Evolutionary conservation across 2,113 vertebrate species (phyloP), one percentile per base, ranked within the genome.

Genomic region (Heterotis niloticus): DNA sequence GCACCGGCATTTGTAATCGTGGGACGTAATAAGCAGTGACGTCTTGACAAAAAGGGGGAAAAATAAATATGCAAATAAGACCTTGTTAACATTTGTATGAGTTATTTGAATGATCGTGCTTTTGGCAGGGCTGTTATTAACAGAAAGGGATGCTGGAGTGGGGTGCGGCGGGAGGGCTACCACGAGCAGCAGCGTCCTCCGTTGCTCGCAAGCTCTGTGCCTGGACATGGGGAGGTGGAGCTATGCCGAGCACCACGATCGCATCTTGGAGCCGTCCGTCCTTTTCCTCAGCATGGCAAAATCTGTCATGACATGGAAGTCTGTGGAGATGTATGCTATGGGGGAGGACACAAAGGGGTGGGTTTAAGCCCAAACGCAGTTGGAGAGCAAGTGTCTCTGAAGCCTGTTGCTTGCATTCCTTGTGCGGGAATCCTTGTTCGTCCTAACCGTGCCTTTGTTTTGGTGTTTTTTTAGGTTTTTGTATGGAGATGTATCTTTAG

Each of bases 11-110:
- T 97, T 94, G 97, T 99, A 96, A 98, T 97, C 94, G 93, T 96
- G 95, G 93, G 95, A 96, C 93, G 91, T 96, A 97, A 98, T 98
- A 97, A 98, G 97, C 96, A 97, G 96, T 98, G 98, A 96, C 98
- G 98, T 99, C 98, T 98, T 93, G 96, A 98, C 97, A 99, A 98
- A 98, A 34, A 24, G 24, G 51, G 94, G 94, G 95, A 96, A 96
- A 96, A 96, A 96, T 95, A 96, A 97, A 98, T 96, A 98, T 98
- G 97, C 97, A 99, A 98, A 99, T 98, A 95, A 94, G 94, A 91
- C 90, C 94, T 98, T 96, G 97, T 98, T 99, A 98, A 97, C 98
- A 99, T 99, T 99, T 98, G 95, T 93, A 95, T 95, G 95, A 93
- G 94, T 94, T 96, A 95, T 97, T 98, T 97, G 95, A 99, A 99